A percentile compares a stretch with the other conserved stretches of the same genome.
phyloP scores from a whole-genome alignment of 2,113 vertebrate species.

The Varanus komodoensis region DNA sequence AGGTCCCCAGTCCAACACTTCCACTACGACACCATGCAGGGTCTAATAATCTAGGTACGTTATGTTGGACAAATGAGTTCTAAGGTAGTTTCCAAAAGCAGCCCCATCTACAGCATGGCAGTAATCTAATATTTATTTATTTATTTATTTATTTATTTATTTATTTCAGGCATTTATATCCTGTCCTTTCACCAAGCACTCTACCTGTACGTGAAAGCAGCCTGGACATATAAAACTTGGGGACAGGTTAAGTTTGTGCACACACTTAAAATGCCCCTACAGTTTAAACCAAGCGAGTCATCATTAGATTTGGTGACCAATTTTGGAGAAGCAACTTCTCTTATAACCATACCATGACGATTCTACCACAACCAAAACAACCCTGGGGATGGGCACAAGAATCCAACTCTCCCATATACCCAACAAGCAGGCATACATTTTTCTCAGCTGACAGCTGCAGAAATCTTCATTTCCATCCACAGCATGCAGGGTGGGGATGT shows the following conservation, averaged over 20 bases:
- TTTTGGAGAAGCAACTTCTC: not conserved
- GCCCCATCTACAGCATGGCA: not conserved
- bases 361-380: not conserved
- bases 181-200: too few relatives aligned
- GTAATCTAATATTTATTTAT: not conserved
- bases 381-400: not conserved
- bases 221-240: not conserved
- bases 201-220: too few relatives aligned
- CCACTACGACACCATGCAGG: too few relatives aligned
- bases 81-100: not conserved
- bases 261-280: not conserved
- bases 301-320: not conserved
- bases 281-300: not conserved
- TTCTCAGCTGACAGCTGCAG: too few relatives aligned
- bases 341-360: not conserved
- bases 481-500: too few relatives aligned
- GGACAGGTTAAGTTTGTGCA: not conserved
- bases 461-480: too few relatives aligned
- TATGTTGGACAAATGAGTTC: not conserved
- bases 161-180: too few relatives aligned
- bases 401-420: too few relatives aligned
- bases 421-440: too few relatives aligned
- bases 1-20: too few relatives aligned
- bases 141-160: too few relatives aligned
- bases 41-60: not conserved